Conservation (phyloP, 2,113 vertebrate genomes). For the Morone chrysops region DNA sequence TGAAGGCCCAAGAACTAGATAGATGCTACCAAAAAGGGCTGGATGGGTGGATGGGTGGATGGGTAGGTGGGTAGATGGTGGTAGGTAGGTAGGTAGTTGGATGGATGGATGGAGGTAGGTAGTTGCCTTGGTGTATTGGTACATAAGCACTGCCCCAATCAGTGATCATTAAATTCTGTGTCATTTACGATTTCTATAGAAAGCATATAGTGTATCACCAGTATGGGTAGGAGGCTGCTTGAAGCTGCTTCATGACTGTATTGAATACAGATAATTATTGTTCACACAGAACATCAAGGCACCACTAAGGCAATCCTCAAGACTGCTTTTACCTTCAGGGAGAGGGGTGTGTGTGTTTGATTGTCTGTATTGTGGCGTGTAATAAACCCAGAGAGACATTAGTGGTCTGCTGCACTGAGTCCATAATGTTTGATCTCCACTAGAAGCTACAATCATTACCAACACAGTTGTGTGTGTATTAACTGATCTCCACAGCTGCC, state of each 20-base stretch:
- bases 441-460: slow-evolving; percentile 52
- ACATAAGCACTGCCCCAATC: not conserved
- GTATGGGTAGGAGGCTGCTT: not conserved
- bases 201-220: not conserved
- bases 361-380: slow-evolving; percentile 38
- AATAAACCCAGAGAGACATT: slow-evolving; percentile 60
- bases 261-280: slow-evolving; percentile 40
- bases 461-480: slow-evolving; percentile 34
- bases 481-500: slow-evolving; percentile 39
- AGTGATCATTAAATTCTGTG: not conserved
- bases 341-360: slow-evolving; percentile 25
- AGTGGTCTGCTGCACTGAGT: slow-evolving; percentile 47
- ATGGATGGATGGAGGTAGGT: too few species aligned
- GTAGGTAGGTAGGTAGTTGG: too few species aligned
- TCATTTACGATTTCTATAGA: not conserved
- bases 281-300: slow-evolving; percentile 34
- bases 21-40: too few species aligned
- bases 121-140: too few species aligned
- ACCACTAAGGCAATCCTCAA: not conserved
- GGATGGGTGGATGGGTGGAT: too few species aligned
- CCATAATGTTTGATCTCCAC: slow-evolving; percentile 65
- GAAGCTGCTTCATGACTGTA: slow-evolving; percentile 2
- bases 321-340: slow-evolving; percentile 39
- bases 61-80: too few species aligned
- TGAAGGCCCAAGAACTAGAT: too few species aligned